Percentiles rank a stretch among this genome's conserved stretches.
phyloP scores from a whole-genome alignment of 2,113 vertebrate genomes.

The Engraulis encrasicolus region DNA sequence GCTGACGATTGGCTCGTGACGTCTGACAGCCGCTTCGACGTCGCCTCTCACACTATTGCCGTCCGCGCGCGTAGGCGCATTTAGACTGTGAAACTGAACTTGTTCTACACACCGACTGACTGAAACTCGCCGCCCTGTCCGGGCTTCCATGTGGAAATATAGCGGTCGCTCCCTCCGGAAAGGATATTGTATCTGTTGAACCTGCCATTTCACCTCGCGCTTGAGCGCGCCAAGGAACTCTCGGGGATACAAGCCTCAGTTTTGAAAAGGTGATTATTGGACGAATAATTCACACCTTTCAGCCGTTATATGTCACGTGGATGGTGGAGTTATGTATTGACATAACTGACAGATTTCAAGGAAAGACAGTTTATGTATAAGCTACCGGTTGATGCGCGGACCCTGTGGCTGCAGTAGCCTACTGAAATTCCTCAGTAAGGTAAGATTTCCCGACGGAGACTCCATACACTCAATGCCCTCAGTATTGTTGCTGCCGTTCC shows the following conservation, averaged over 20 bases:
- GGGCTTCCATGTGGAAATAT: slow-evolving; percentile 32
- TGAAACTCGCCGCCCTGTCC: slow-evolving; percentile 30
- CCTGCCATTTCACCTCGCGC: not conserved
- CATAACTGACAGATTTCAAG: not conserved
- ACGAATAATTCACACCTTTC: not conserved
- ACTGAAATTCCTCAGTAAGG: slow-evolving; percentile 38
- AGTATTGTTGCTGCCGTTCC: not conserved
- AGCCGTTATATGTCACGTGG: not conserved
- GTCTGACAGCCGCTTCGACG: slow-evolving; percentile 22
- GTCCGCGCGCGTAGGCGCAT: slow-evolving; percentile 37
- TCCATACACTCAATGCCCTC: not conserved
- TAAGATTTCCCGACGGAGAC: slow-evolving; percentile 20
- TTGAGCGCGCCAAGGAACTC: not conserved
- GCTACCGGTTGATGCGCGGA: slow-evolving; percentile 33
- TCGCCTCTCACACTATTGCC: slow-evolving; percentile 31
- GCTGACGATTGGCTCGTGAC: slow-evolving; percentile 39
- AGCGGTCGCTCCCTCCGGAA: slow-evolving; percentile 17
- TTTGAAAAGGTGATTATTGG: not conserved
- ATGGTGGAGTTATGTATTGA: slow-evolving; percentile 33
- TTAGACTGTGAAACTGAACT: slow-evolving; percentile 39
- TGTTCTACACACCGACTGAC: slow-evolving; percentile 24
- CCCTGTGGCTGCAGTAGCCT: slow-evolving; percentile 19
- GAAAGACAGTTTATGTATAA: slow-evolving; percentile 3
- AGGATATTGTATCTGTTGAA: not conserved
- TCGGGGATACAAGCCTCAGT: not conserved